These are phyloP conservation scores for Mormyrops boulengeri DNA, from an alignment of 2,797 vertebrate species.

Conservation along the genomic window DNA sequence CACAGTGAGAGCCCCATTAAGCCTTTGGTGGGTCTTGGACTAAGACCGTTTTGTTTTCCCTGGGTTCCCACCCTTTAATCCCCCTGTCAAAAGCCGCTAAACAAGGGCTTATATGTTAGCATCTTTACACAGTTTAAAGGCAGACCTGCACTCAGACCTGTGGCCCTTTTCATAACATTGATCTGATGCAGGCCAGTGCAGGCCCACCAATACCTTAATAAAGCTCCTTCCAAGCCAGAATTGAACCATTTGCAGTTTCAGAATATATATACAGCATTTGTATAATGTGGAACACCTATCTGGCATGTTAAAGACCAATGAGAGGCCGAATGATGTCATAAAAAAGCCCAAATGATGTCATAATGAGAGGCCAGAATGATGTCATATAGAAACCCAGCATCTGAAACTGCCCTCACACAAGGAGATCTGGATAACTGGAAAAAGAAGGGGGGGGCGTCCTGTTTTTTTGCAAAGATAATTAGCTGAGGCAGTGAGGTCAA, in stretches of 20 bases:
- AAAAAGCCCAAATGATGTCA: background rate
- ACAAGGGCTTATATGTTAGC: background rate
- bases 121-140: background rate
- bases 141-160: background rate
- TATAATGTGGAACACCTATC: background rate
- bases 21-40: background rate
- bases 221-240: background rate
- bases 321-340: background rate
- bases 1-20: background rate
- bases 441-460: slow-evolving; percentile 44
- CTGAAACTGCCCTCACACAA: background rate
- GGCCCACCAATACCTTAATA: background rate
- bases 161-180: background rate
- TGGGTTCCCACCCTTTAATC: background rate
- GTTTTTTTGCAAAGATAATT: slow-evolving; percentile 61
- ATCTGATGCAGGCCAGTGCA: background rate
- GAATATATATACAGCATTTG: background rate
- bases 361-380: background rate
- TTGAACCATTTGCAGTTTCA: background rate
- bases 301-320: background rate
- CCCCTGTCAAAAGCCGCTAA: background rate
- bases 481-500: slow-evolving; percentile 61
- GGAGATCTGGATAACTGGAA: slow-evolving; percentile 22
- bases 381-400: background rate
- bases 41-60: background rate